Evolutionary conservation across 2,113 vertebrate genomes (phyloP), one percentile per base, ranked within the genome.

Genomic region (Zootoca vivipara): DNA sequence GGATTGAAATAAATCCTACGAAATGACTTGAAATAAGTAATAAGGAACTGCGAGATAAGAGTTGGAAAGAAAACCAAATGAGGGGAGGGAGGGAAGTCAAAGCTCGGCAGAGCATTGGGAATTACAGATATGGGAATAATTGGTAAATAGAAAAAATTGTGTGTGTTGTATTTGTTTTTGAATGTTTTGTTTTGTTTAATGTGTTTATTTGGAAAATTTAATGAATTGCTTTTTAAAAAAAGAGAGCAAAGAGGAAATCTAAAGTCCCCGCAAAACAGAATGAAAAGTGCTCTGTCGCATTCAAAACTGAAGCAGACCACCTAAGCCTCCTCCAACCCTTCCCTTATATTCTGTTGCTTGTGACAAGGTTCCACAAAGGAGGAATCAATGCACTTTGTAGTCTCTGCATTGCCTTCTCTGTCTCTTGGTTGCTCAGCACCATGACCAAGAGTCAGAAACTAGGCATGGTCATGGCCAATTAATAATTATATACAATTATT

Each of bases 181-280:
- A n/a, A n/a, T n/a, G n/a, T n/a, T n/a, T n/a, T n/a, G n/a, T n/a
- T n/a, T n/a, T n/a, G n/a, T n/a, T n/a, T n/a, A n/a, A n/a, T n/a
- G n/a, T n/a, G n/a, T n/a, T n/a, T n/a, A n/a, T n/a, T n/a, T n/a
- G n/a, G n/a, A n/a, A n/a, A n/a, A n/a, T n/a, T n/a, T n/a, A n/a
- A n/a, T n/a, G n/a, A n/a, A n/a, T n/a, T n/a, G n/a, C n/a, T n/a
- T n/a, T n/a, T n/a, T n/a, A n/a, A n/a, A n/a, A n/a, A n/a, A 95
- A 93, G 86, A 94, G 73, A 94, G 90, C 20, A 95, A 33, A 78
- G 2, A 85, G 62, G 40, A 56, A 90, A 69, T 93, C 95, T 88
- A 92, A 93, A 28, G 69, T 81, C 78, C 58, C 65, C 67, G 79
- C 73, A 56, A 89, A 93, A 89, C 20, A 89, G 33, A 91, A 69